Percentiles rank a stretch among this genome's conserved stretches.
Conservation (phyloP, 2,113 vertebrate genomes). For the Amphilophus citrinellus region DNA sequence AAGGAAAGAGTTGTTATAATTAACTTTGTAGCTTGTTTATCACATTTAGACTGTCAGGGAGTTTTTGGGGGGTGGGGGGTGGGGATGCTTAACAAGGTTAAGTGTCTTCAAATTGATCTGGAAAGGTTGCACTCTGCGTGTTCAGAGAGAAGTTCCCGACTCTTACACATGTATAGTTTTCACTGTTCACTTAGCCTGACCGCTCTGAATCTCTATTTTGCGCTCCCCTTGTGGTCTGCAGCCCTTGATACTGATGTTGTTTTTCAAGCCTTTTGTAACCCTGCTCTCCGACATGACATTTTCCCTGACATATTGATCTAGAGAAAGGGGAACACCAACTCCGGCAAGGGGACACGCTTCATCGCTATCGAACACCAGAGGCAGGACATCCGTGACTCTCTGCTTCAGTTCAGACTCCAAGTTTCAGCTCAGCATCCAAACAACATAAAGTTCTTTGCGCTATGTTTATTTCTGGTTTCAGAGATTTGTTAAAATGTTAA, state of each 20-base stretch:
- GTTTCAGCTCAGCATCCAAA: background rate
- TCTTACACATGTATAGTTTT: constrained; percentile 51
- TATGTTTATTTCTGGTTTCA: background rate
- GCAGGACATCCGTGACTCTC: constrained; percentile 13
- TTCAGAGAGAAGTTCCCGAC: constrained; percentile 43
- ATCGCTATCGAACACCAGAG: constrained; percentile 47
- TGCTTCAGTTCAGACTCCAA: background rate
- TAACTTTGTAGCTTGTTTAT: constrained; percentile 71
- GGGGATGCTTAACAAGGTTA: constrained; percentile 61
- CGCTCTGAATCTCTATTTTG: constrained; percentile 44
- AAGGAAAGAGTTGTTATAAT: constrained; percentile 64
- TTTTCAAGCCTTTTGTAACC: constrained; percentile 72
- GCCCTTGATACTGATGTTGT: constrained; percentile 68
- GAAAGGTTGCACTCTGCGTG: constrained; percentile 60
- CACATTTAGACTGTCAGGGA: constrained; percentile 56
- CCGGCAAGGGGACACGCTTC: constrained; percentile 64
- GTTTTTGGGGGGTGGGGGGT: constrained; percentile 32
- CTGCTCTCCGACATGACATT: constrained; percentile 77
- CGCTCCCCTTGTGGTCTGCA: constrained; percentile 47
- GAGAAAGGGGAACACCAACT: constrained; percentile 58
- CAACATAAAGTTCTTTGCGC: background rate
- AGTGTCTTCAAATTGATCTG: constrained; percentile 46
- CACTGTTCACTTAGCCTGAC: constrained; percentile 45
- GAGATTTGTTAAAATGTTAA: constrained; percentile 10
- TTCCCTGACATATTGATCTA: constrained; percentile 79